phyloP scores from a whole-genome alignment of 2,888 invertebrate genomes.

The Anticlea derivata region DNA sequence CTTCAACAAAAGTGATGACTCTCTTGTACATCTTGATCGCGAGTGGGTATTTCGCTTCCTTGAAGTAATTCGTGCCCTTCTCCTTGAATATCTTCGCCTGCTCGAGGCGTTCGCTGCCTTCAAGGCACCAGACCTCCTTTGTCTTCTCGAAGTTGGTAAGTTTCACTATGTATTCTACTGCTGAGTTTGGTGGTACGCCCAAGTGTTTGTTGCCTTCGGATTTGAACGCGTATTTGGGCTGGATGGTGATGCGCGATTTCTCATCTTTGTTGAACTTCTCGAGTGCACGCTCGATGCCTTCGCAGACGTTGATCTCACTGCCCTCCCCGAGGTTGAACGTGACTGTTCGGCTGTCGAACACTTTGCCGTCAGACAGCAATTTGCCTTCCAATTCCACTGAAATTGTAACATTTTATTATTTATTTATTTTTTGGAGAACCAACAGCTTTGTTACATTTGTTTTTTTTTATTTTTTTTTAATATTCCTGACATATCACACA shows the following conservation, averaged over 20 bases:
- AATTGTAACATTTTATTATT: conserved; percentile 1
- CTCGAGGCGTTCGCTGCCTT: conserved; percentile 90
- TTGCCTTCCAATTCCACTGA: conserved; percentile 87
- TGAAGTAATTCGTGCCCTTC: conserved; percentile 96
- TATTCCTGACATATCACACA: no score
- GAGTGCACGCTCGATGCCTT: conserved; percentile 92
- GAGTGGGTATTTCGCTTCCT: conserved; percentile 88
- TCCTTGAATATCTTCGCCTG: conserved; percentile 93
- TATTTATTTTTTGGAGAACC: no score
- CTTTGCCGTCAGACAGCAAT: conserved; percentile 84
- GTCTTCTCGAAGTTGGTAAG: conserved; percentile 92
- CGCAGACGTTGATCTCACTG: conserved; percentile 87
- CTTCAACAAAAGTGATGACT: conserved; percentile 85
- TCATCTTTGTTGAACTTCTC: conserved; percentile 92
- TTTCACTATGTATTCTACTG: conserved; percentile 91
- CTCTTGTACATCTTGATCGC: conserved; percentile 95
- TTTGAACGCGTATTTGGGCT: conserved; percentile 92
- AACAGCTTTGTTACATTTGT: no score
- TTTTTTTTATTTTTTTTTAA: no score
- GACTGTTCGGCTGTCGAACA: conserved; percentile 93
- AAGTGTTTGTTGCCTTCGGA: conserved; percentile 86
- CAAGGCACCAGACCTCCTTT: conserved; percentile 92
- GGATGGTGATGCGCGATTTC: conserved; percentile 88
- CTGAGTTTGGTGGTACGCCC: conserved; percentile 90
- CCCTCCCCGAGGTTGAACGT: conserved; percentile 95